phyloP scores from a whole-genome alignment of 2,888 invertebrate genomes.

The Clostera curtula region DNA sequence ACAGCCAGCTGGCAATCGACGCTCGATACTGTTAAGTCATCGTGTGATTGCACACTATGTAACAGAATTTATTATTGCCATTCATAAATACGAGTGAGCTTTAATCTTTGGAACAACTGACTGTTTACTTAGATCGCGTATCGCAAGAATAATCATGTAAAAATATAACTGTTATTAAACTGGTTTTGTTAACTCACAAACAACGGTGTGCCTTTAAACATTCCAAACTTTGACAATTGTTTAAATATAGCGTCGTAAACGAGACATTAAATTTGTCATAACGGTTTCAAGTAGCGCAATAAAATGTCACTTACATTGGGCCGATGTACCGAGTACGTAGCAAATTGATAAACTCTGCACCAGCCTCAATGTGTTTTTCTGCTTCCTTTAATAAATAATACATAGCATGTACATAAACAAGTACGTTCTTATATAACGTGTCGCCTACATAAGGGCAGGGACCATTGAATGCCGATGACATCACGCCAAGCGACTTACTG shows the following conservation, averaged over 20 bases:
- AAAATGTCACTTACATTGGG: conserved; percentile 14
- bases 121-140: no score
- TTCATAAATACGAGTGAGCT: conserved; percentile 26
- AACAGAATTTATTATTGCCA: conserved; percentile 25
- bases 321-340: conserved; percentile 23
- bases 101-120: no score
- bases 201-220: no score
- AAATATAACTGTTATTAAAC: no score
- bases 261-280: conserved; percentile 15
- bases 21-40: conserved; percentile 36
- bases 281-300: conserved; percentile 16
- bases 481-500: conserved; percentile 59
- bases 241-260: no score
- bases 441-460: conserved; percentile 40
- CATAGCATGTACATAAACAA: conserved; percentile 5
- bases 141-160: no score
- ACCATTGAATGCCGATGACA: conserved; percentile 64
- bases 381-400: conserved; percentile 9
- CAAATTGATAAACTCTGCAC: conserved; percentile 28
- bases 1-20: conserved; percentile 33
- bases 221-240: no score
- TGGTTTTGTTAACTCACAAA: no score
- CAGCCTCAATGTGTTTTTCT: conserved; percentile 11
- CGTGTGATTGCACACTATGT: conserved; percentile 29
- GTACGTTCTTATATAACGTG: conserved; percentile 35